Base-by-base conservation (phyloP, 2,888 invertebrate genomes). In the Eupithecia insigniata region DNA sequence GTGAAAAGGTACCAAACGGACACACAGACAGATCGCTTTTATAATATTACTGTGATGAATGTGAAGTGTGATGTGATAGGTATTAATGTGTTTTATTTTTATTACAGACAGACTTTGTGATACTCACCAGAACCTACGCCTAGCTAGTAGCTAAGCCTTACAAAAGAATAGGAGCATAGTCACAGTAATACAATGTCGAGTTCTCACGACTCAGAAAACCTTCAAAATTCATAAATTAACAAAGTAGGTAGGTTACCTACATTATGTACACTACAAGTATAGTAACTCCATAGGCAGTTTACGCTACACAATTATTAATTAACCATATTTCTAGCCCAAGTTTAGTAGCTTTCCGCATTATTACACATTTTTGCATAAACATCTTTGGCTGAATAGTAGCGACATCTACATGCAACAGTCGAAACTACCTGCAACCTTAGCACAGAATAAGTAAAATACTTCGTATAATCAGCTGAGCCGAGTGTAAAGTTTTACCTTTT, bases 151-250 rank as follows among this genome's bases (percentile, higher is more conserved):
- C 30, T 5, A 4, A 30, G 30, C 30, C 60, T 30, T 28, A 16
- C 16, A 60, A 28, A 60, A 60, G 28, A 30, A 60, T 60, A 60
- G 30, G 16, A 30, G 60, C 14, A 30, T 30, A 28, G 30, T 30
- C 7, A 60, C 28, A 30, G 30, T 30, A 30, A 60, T n/a, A 30
- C 28, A 30, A 55, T 14, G 55, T 26, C 4, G 26, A 22, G 55
- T 55, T 60, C 60, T 18, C 60, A 60, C 28, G 60, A 18, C 60
- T 60, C 30, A 18, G n/a, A n/a, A n/a, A n/a, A 30, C 60, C n/a
- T n/a, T n/a, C 28, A 18, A 60, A 60, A 60, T 30, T 30, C 60
- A 18, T 30, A 30, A 30, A 60, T 60, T 60, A 30, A n/a, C n/a
- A n/a, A n/a, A 26, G 1, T n/a, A 51, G 22, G 51, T 46, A 55